Evolutionary conservation across 1,140 invertebrate species (phyloP).

Genomic region (Leptinotarsa undecemlineata): DNA sequence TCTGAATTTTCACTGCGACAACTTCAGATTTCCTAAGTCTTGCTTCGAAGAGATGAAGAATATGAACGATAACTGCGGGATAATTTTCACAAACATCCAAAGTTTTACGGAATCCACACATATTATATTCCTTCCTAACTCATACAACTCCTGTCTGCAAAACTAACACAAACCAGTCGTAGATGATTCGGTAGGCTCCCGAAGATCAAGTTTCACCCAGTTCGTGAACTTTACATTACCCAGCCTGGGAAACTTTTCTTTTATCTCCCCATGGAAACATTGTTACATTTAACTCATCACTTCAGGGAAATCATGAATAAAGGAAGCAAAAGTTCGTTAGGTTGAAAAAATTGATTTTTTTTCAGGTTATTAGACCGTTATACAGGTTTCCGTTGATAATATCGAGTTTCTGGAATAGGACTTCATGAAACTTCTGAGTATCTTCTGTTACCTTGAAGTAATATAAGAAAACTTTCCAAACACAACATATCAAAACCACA

Average conservation of each 20-base stretch:
- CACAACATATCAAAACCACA: too few species aligned
- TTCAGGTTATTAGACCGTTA: too few species aligned
- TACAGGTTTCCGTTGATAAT: too few species aligned
- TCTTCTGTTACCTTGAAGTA: too few species aligned
- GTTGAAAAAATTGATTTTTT: too few species aligned
- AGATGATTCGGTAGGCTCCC: not conserved
- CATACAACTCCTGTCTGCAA: not conserved
- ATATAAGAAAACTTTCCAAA: too few species aligned
- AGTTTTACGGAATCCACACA: not conserved
- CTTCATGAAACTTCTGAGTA: too few species aligned
- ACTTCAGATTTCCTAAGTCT: too few species aligned
- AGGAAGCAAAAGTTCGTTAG: not conserved
- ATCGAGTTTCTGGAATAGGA: too few species aligned
- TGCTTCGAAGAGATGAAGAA: not conserved
- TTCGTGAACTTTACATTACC: not conserved
- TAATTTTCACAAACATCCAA: not conserved
- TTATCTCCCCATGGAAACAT: not conserved
- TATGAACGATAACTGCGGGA: not conserved
- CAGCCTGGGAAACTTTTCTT: not conserved
- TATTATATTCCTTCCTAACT: not conserved
- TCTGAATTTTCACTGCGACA: too few species aligned
- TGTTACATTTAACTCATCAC: not conserved
- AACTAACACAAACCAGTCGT: not conserved
- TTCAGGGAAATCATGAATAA: not conserved
- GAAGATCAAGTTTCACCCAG: not conserved